These are phyloP conservation scores for Darevskia mixta DNA, from an alignment of 2,797 vertebrate species.

Conservation along the genomic window DNA sequence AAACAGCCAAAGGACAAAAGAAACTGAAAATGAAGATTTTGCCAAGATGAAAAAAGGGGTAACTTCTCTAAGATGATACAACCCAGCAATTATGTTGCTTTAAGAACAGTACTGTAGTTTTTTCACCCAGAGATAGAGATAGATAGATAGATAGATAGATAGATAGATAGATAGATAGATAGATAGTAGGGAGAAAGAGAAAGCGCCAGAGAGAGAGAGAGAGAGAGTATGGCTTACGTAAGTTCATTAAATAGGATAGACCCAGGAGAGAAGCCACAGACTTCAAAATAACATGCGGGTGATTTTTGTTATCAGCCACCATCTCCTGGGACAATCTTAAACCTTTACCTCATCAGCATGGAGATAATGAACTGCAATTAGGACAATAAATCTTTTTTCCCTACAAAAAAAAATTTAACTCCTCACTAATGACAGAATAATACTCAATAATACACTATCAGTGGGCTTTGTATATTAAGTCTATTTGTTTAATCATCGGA, in stretches of 20 bases:
- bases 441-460: rapidly evolving
- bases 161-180: neutral
- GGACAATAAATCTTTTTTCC: constrained; percentile 10
- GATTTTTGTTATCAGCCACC: constrained; percentile 59
- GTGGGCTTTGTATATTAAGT: neutral
- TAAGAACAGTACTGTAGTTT: constrained; percentile 57
- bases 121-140: neutral
- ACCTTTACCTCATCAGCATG: constrained; percentile 48
- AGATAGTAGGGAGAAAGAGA: neutral
- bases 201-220: neutral
- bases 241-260: constrained; percentile 66
- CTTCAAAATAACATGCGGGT: constrained; percentile 60
- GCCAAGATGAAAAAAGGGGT: neutral
- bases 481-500: neutral
- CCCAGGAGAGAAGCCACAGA: constrained; percentile 54
- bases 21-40: constrained; percentile 27
- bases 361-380: constrained; percentile 64
- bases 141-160: neutral
- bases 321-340: constrained; percentile 53
- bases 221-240: constrained; percentile 46
- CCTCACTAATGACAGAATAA: rapidly evolving
- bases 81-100: constrained; percentile 58
- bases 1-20: constrained; percentile 35
- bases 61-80: constrained; percentile 46
- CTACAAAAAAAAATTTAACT: neutral